Evolutionary conservation across 1,140 invertebrate species (phyloP), one percentile per base, ranked within the genome.

Genomic region (Dreissena polymorpha): DNA sequence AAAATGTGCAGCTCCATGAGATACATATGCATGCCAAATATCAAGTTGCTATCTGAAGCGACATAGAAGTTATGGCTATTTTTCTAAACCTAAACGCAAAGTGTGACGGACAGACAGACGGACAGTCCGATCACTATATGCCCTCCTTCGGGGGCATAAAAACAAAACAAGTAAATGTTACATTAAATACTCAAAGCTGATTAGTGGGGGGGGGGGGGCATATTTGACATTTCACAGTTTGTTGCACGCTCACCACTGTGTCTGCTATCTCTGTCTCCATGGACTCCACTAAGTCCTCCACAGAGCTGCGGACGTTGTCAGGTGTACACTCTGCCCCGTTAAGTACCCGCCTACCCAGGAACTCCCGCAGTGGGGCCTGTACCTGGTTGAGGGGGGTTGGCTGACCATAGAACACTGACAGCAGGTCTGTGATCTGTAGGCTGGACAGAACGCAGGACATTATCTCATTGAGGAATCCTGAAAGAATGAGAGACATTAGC

Each of bases 391-490:
- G 50, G 0, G 81, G 81, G 10, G 81, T 29, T 13, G 81, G 71
- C 0, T 50, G 29, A 60, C 81, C 81, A 53, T 76, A 69, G 51
- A 83, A 83, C 65, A 83, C 81, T 13, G 60, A 65, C 10, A 83
- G 57, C 27, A 83, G 39, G 57, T 83, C 81, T 51, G 81, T 83
- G 72, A 83, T 83, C 29, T 76, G 72, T 1, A 83, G 67, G 29
- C 75, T 60, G n/a, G 81, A 69, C 25, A 83, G 27, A 0, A 83
- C 51, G 25, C 81, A 83, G 1, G 73, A 76, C 55, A 83, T 53
- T 10, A 75, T 39, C 53, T 83, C 81, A 71, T 77, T 83, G 29
- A 83, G 57, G 55, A 83, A 83, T 63, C 72, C 81, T 83, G 73
- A 0, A 83, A 83, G 18, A 71, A 53, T 10, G 14, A 51, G 29